phyloP scores from a whole-genome alignment of 2,113 vertebrate species.

The Rhipidura dahli region DNA sequence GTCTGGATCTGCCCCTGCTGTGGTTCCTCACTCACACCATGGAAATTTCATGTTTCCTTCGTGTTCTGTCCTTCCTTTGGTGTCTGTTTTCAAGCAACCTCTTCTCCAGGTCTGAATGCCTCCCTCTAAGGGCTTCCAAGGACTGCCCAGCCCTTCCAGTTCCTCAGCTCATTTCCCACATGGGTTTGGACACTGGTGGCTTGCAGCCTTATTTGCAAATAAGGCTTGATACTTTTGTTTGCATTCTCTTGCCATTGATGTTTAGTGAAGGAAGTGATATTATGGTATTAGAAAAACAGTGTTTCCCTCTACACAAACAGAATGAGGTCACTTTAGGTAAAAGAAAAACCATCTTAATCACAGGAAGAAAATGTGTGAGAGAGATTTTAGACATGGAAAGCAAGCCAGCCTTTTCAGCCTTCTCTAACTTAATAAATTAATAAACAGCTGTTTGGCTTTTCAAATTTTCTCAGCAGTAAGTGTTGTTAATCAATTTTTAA shows the following conservation, averaged over 20 bases:
- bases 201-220: neutral
- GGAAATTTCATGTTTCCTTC: neutral
- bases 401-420: neutral
- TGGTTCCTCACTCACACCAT: neutral
- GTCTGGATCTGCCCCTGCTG: neutral
- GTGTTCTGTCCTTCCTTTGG: neutral
- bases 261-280: neutral
- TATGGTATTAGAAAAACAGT: neutral
- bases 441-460: conserved; percentile 53
- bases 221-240: neutral
- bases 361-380: neutral
- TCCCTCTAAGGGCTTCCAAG: neutral
- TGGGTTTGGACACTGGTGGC: neutral
- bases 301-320: neutral
- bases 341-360: neutral
- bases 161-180: neutral
- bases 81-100: neutral
- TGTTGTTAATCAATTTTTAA: conserved; percentile 66
- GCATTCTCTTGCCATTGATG: neutral
- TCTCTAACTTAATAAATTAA: conserved; percentile 19
- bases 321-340: conserved; percentile 44
- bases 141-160: neutral
- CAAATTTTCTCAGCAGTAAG: conserved; percentile 39
- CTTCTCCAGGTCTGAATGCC: neutral
- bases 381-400: neutral